Evolutionary conservation across 2,888 invertebrate genomes (phyloP), one percentile per base, ranked within the genome.

Genomic region (Strigamia maritima): DNA sequence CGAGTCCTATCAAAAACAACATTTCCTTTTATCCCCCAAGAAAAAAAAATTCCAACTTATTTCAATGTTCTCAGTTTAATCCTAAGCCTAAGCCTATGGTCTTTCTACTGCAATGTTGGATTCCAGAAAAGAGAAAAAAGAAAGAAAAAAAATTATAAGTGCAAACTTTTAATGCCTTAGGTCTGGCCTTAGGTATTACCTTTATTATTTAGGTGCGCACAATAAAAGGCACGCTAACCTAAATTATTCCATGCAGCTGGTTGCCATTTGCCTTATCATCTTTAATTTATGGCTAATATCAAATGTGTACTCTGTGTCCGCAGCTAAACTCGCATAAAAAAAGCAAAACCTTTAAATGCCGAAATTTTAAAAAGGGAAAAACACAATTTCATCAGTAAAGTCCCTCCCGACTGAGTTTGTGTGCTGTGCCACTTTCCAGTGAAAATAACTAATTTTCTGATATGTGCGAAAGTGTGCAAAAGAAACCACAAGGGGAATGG

Each of bases 211-310:
- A 26, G 65, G 26, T 22, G 26, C 65, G 24, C 65, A 65, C 65
- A 65, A 65, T 65, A 65, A 65, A 65, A 65, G 65, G 26, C 24
- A 16, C 26, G 14, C 26, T 24, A 24, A 65, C 65, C 65, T 65
- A 65, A 65, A 65, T 65, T 65, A 65, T 65, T 65, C 65, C 65
- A 65, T 65, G 26, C 65, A 65, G 26, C 65, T 65, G 65, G 65
- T 65, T 65, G 10, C 65, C 65, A 65, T 24, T 65, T 65, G 24
- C 65, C 6, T 65, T 65, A 65, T 65, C 65, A 26, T 65, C 26
- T 65, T 24, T 65, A 65, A 28, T 65, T 65, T 65, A 65, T 65
- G 24, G 65, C 26, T 28, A 65, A 65, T 65, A 60, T 60, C 60
- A 60, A 60, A 60, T 12, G 16, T 49, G 49, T 14, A 14, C 19